A percentile compares a stretch with the other conserved stretches of the same genome.
phyloP scores from a whole-genome alignment of 2,888 invertebrate species.

The Embidobia sp. region DNA sequence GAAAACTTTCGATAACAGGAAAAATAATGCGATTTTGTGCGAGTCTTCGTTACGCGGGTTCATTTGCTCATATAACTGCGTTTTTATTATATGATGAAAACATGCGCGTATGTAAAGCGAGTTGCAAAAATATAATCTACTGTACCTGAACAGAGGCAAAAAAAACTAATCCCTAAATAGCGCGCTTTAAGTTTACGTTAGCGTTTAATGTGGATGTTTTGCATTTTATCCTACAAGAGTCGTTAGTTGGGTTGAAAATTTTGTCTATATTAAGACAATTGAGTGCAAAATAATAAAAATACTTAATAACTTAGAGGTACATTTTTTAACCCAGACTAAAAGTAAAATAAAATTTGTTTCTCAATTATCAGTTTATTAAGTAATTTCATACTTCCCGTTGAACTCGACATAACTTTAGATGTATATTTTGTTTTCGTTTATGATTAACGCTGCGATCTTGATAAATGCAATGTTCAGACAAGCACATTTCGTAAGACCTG shows the following conservation, averaged over 20 bases:
- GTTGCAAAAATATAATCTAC: conserved; percentile 23
- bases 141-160: neutral
- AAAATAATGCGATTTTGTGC: conserved; percentile 51
- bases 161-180: conserved; percentile 22
- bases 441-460: conserved; percentile 1
- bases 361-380: no score
- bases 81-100: conserved; percentile 17
- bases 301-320: conserved; percentile 8
- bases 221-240: neutral
- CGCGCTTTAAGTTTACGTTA: no score
- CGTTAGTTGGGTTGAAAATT: conserved; percentile 9
- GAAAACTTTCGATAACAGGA: conserved; percentile 50
- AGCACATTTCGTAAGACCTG: conserved; percentile 25
- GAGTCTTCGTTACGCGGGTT: conserved; percentile 19
- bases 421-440: conserved; percentile 23
- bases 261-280: conserved; percentile 20
- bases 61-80: conserved; percentile 22
- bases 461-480: no score
- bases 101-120: conserved; percentile 8
- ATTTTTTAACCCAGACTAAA: neutral
- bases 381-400: no score
- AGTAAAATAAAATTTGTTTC: no score
- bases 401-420: no score
- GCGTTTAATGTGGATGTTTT: conserved; percentile 21
- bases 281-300: conserved; percentile 25